Conservation (phyloP, 1,140 invertebrate species). For the Paramacrobiotus metropolitanus region DNA sequence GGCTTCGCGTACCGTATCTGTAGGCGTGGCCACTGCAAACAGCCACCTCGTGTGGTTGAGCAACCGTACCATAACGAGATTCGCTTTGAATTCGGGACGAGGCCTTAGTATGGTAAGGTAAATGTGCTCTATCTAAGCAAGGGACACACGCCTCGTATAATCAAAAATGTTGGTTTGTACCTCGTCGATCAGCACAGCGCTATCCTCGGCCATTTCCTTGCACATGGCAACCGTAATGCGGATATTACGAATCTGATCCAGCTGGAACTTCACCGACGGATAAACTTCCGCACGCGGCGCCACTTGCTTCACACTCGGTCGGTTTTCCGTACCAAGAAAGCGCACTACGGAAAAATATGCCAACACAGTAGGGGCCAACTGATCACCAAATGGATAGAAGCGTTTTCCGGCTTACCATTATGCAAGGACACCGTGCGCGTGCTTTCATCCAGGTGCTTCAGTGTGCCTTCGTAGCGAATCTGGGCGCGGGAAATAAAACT, state of each 20-base stretch:
- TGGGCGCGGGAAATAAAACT: neutral
- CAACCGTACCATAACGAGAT: no score
- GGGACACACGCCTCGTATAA: no score
- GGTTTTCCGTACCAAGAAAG: neutral
- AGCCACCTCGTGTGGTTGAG: no score
- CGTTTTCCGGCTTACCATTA: no score
- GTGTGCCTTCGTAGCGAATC: conserved; percentile 1
- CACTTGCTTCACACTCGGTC: neutral
- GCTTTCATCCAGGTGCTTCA: neutral
- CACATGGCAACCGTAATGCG: neutral
- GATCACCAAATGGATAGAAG: neutral
- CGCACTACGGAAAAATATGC: neutral
- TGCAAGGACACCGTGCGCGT: neutral
- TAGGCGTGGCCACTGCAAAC: no score
- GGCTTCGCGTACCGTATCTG: no score
- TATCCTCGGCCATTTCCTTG: neutral
- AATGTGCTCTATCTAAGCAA: no score
- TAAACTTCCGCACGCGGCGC: neutral
- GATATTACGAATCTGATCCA: neutral
- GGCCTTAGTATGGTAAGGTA: no score
- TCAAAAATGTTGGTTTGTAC: no score
- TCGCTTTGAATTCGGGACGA: no score
- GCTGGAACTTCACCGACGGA: neutral
- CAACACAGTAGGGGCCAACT: neutral
- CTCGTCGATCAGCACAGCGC: neutral